Conservation (phyloP, 1,140 invertebrate species). For the Drosophila fuyamai region DNA sequence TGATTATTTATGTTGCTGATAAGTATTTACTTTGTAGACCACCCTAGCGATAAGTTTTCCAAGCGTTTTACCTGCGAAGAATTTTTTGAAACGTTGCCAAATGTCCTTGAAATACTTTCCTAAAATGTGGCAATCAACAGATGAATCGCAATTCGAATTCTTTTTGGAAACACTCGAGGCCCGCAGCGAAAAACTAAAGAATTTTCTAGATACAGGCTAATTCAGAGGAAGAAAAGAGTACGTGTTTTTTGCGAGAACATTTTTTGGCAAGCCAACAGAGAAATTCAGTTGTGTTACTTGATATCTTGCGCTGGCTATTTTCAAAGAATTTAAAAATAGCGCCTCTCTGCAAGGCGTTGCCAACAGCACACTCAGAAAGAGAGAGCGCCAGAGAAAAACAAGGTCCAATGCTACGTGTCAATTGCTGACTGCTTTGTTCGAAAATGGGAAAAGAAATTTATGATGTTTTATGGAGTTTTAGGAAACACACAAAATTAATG, state of each 20-base stretch:
- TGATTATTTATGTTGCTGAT: constrained; percentile 60
- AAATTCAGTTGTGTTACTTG: constrained; percentile 66
- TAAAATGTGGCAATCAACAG: constrained; percentile 53
- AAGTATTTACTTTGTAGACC: constrained; percentile 27
- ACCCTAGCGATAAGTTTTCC: constrained; percentile 33
- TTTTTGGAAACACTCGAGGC: constrained; percentile 62
- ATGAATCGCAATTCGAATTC: constrained; percentile 44
- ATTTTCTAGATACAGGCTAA: constrained; percentile 57
- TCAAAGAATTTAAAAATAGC: constrained; percentile 74
- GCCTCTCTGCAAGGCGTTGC: constrained; percentile 58
- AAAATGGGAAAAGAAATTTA: constrained; percentile 36
- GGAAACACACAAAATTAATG: constrained; percentile 18
- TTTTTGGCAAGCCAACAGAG: constrained; percentile 63
- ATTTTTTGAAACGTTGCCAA: constrained; percentile 67
- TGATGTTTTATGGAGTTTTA: constrained; percentile 48
- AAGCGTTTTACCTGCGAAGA: constrained; percentile 49
- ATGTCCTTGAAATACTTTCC: constrained; percentile 76
- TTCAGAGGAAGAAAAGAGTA: constrained; percentile 28
- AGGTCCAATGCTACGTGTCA: constrained; percentile 16
- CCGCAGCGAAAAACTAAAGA: constrained; percentile 37
- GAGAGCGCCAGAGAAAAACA: constrained; percentile 3
- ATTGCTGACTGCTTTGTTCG: constrained; percentile 39
- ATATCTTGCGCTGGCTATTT: constrained; percentile 65
- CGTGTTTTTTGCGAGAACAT: constrained; percentile 46
- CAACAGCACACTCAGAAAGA: constrained; percentile 37